Evolutionary conservation across 2,113 vertebrate species (phyloP), one percentile per base, ranked within the genome.

Genomic region (Lontra canadensis): DNA sequence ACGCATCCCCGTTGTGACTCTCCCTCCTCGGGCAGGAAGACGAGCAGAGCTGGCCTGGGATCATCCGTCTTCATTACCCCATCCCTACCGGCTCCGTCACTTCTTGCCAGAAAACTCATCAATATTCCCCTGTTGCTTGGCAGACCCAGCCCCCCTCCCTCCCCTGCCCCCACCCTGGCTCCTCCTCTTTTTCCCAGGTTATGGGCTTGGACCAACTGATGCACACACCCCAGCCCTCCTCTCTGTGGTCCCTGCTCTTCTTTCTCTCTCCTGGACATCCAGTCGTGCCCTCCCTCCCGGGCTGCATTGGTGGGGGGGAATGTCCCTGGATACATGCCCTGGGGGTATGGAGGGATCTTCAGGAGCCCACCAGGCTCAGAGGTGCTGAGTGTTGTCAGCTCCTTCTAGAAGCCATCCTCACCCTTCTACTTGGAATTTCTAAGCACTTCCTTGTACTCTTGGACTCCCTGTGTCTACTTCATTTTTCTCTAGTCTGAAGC

Each of bases 1-100:
- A 8, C 39, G 21, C 44, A 2, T 88, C 49, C 49, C 34, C 6
- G 0, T 0, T 90, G 97, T 97, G 92, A 97, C 96, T 95, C 96
- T 76, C 91, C 81, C 92, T 88, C 90, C 95, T 96, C 95, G 96
- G 52, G 93, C 67, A 95, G 76, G 96, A 80, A 97, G 98, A 97
- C 4, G 65, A 44, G 18, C 55, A 6, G 97, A 1, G 15, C 82
- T 94, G 95, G 98, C 95, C 97, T 0, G 73, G 97, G 87, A 96
- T 98, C 98, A 98, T 99, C 98, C 23, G 4, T 99, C 99, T 99
- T 99, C 98, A 98, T 99, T 99, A 99, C 59, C 20, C 82, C 84
- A 82, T 95, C 90, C 94, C 98, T 96, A 98, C 65, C 95, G 96
- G 98, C 97, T 97, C 98, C 96, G 97, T 98, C 99, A 98, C 97